phyloP scores from a whole-genome alignment of 2,797 vertebrate genomes.

The Scarus forsteni region DNA sequence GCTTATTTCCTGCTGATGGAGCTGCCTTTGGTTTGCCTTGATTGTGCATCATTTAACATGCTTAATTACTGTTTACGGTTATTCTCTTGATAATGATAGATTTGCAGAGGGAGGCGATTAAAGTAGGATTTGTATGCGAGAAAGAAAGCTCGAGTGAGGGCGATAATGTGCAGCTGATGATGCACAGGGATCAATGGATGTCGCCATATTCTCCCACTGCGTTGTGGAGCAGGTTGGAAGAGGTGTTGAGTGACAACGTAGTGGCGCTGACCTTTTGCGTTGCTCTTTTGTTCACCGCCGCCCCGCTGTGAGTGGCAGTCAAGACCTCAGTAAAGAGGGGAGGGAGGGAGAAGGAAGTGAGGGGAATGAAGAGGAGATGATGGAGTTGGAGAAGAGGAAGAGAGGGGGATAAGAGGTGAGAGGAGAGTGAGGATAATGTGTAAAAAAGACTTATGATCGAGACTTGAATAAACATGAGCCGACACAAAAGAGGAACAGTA shows the following conservation, averaged over 20 bases:
- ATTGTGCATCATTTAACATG: conserved; percentile 57
- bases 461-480: conserved; percentile 57
- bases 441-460: conserved; percentile 19
- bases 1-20: conserved; percentile 33
- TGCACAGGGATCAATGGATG: conserved; percentile 59
- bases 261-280: conserved; percentile 78
- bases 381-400: conserved; percentile 17
- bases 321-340: conserved; percentile 46
- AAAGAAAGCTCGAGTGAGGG: conserved; percentile 7
- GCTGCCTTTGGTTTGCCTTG: conserved; percentile 38
- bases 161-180: conserved; percentile 43
- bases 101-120: conserved; percentile 57
- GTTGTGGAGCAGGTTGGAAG: conserved; percentile 9
- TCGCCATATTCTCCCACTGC: conserved; percentile 30
- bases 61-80: conserved; percentile 65
- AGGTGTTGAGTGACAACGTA: conserved; percentile 71
- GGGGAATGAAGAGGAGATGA: conserved; percentile 13
- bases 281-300: conserved; percentile 76
- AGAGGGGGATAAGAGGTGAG: conserved; percentile 26
- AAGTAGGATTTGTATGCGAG: conserved; percentile 18
- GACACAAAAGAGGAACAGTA: conserved; percentile 19
- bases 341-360: conserved; percentile 3
- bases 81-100: conserved; percentile 46
- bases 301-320: conserved; percentile 69
- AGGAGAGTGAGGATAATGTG: conserved; percentile 8